Percentiles rank a stretch among this genome's conserved stretches.
Evolutionary conservation across 2,888 invertebrate genomes (phyloP).

Genomic region (Acrobeloides nanus): DNA sequence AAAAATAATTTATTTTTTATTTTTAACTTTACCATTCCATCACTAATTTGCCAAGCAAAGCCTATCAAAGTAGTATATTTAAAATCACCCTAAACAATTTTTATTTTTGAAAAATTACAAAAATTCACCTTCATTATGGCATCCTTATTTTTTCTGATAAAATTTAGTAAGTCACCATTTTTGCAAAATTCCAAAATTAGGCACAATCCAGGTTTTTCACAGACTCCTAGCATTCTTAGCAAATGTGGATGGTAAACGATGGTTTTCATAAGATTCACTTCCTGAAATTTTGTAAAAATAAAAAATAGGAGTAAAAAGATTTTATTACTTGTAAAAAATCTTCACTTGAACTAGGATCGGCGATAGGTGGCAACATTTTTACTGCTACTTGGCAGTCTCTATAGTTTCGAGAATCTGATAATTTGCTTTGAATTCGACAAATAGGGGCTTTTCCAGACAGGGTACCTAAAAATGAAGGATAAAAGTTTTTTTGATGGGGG

Average conservation of each 20-base stretch:
- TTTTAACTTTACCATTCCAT: constrained; percentile 30
- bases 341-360: constrained; percentile 38
- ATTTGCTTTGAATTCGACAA: constrained; percentile 27
- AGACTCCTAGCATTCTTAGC: constrained; percentile 43
- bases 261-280: constrained; percentile 48
- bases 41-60: constrained; percentile 45
- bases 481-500: no score
- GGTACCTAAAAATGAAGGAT: constrained; percentile 21
- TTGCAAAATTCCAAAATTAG: constrained; percentile 41
- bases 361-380: constrained; percentile 44
- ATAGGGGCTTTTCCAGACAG: constrained; percentile 39
- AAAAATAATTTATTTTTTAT: background rate
- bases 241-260: constrained; percentile 43
- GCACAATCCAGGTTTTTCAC: constrained; percentile 32
- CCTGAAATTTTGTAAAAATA: constrained; percentile 23
- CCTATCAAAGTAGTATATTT: constrained; percentile 38
- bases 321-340: constrained; percentile 39
- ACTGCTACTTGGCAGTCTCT: constrained; percentile 39
- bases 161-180: constrained; percentile 41
- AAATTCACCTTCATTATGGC: constrained; percentile 12
- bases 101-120: constrained; percentile 18
- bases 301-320: background rate
- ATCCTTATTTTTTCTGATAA: constrained; percentile 28
- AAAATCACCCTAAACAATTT: constrained; percentile 26
- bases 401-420: constrained; percentile 15